phyloP scores from a whole-genome alignment of 2,113 vertebrate genomes.

The Rynchops niger region DNA sequence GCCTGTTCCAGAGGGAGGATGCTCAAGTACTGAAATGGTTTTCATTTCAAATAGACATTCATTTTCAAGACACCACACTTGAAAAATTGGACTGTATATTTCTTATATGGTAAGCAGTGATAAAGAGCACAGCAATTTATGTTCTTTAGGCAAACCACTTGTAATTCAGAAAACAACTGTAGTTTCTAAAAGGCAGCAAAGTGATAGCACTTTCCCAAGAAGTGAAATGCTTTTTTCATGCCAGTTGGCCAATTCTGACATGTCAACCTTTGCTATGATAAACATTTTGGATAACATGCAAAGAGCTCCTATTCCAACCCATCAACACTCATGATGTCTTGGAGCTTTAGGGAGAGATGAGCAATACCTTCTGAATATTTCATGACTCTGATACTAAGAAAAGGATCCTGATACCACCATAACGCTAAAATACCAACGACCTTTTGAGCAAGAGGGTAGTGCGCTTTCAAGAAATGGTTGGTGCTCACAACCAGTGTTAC shows the following conservation, averaged over 20 bases:
- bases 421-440: not conserved
- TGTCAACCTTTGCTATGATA: constrained; percentile 11
- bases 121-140: constrained; percentile 51
- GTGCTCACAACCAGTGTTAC: not conserved
- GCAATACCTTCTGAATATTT: constrained; percentile 23
- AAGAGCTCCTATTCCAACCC: constrained; percentile 20
- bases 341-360: not conserved
- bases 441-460: not conserved
- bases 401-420: not conserved
- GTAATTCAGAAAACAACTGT: constrained; percentile 49
- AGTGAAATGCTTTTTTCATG: not conserved
- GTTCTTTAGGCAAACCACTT: constrained; percentile 32
- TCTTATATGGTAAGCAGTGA: constrained; percentile 42
- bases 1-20: constrained; percentile 36
- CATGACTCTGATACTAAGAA: not conserved
- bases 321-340: not conserved
- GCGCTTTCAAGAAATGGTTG: not conserved
- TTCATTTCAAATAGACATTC: constrained; percentile 50
- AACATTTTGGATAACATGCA: constrained; percentile 9
- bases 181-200: constrained; percentile 42
- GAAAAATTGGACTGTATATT: constrained; percentile 33
- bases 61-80: constrained; percentile 42
- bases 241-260: constrained; percentile 15
- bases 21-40: constrained; percentile 46
- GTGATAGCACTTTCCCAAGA: not conserved